Evolutionary conservation across 53 echinoderm and acorn worm genomes (phyloP), one percentile per base, ranked within the genome.

Genomic region (Holothuria leucospilota): DNA sequence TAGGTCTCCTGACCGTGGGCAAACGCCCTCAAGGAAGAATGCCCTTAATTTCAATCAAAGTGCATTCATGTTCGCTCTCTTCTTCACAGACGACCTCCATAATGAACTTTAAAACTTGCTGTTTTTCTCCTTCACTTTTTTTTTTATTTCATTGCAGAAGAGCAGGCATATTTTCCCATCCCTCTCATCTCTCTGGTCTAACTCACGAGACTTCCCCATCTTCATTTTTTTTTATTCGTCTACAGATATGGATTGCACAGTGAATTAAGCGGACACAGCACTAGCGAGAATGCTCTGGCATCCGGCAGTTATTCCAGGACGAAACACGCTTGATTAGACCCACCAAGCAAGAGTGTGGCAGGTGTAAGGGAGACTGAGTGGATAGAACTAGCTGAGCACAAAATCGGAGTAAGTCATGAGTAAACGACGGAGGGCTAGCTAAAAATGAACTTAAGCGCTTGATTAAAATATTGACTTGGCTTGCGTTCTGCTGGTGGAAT

Each of bases 381-480:
- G 75, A 49, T 75, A 16, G 27, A 75, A 49, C 75, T 49, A 75
- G 75, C 52, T 75, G 75, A 75, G 75, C 75, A 75, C 75, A 75
- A 75, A 75, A 75, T 75, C 75, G 75, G 75, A 75, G 51, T 41
- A 75, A 74, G 49, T 74, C 74, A 74, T 20, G 74, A 74, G 74
- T 74, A 74, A 75, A 75, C 51, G 52, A 27, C 53, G 18, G 39
- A 72, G 39, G 52, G 51, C 75, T 26, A 42, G 75, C 49, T 51
- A 26, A 75, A 75, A 75, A 75, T 52, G 75, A 75, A 75, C 75
- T 75, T 75, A 75, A 52, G 25, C 51, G 51, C 52, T 68, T 75
- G 75, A 75, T 75, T 75, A 75, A 75, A 75, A 75, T 75, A 75
- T 75, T 75, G 75, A 75, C 75, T 75, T 75, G 75, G 75, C 75